Conservation (phyloP, 2,797 vertebrate genomes). For the Cirrhinus mrigala region DNA sequence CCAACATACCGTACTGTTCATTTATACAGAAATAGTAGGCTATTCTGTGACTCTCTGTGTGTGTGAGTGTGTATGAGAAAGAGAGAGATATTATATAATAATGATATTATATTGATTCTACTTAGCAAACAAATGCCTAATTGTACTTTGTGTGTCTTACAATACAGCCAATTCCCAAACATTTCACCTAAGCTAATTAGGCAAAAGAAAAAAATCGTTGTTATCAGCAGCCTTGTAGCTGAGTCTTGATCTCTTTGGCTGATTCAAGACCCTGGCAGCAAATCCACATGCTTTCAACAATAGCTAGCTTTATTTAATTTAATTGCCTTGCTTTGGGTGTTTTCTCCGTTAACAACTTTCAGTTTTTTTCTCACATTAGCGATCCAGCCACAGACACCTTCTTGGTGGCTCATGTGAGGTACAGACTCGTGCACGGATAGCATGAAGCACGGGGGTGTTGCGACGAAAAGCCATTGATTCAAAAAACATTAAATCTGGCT, state of each 20-base stretch:
- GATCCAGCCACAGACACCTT: not conserved
- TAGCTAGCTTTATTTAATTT: slow-evolving; percentile 10
- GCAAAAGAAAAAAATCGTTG: not conserved
- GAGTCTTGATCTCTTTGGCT: slow-evolving; percentile 16
- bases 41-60: not conserved
- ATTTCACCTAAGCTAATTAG: slow-evolving; percentile 29
- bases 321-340: not conserved
- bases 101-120: not conserved
- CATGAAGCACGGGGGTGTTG: not conserved
- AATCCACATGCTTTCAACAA: slow-evolving; percentile 32
- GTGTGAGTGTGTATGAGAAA: not conserved
- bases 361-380: not conserved
- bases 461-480: not conserved
- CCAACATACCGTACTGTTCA: not conserved
- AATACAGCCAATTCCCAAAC: not conserved
- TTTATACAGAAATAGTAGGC: not conserved
- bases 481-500: not conserved
- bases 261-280: slow-evolving; percentile 12
- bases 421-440: not conserved
- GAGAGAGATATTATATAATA: not conserved
- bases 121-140: slow-evolving; percentile 12
- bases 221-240: not conserved
- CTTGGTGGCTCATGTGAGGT: not conserved
- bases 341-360: slow-evolving; percentile 16
- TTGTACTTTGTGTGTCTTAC: not conserved